Percentiles rank a stretch among this genome's conserved stretches.
These are phyloP conservation scores for Muscina levida DNA, from an alignment of 2,888 invertebrate genomes.

Conservation along the genomic window DNA sequence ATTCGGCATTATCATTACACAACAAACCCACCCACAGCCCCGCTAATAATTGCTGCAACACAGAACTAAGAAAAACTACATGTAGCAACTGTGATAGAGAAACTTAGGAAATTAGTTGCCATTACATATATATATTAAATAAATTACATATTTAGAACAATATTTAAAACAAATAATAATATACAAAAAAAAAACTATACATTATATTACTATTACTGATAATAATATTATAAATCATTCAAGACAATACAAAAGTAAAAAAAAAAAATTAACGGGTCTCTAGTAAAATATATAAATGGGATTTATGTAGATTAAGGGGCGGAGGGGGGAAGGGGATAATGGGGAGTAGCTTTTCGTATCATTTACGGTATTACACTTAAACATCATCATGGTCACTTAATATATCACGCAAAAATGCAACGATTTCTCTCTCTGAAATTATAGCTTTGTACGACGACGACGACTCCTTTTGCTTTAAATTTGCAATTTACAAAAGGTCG, in stretches of 20 bases:
- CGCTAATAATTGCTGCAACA: no score
- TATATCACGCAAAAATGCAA: slow-evolving; percentile 67
- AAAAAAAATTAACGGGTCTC: neutral
- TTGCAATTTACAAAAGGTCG: no score
- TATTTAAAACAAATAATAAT: slow-evolving; percentile 33
- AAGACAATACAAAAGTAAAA: neutral
- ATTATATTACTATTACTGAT: neutral
- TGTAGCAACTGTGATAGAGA: no score
- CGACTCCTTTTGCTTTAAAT: no score
- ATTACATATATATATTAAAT: slow-evolving; percentile 11
- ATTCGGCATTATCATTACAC: no score
- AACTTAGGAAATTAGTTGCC: no score
- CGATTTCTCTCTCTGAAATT: slow-evolving; percentile 13
- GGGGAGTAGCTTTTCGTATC: neutral
- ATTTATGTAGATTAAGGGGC: neutral
- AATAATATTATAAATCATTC: neutral
- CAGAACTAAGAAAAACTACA: no score
- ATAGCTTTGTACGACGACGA: slow-evolving; percentile 14
- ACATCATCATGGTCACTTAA: slow-evolving; percentile 65
- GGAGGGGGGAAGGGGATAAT: neutral
- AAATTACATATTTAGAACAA: slow-evolving; percentile 27
- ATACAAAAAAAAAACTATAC: slow-evolving; percentile 9
- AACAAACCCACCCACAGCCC: no score
- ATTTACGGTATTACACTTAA: slow-evolving; percentile 34
- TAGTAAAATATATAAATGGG: neutral